Percentiles rank a stretch among this genome's conserved stretches.
Conservation (phyloP, 2,888 invertebrate species). For the Glomeris marginata region DNA sequence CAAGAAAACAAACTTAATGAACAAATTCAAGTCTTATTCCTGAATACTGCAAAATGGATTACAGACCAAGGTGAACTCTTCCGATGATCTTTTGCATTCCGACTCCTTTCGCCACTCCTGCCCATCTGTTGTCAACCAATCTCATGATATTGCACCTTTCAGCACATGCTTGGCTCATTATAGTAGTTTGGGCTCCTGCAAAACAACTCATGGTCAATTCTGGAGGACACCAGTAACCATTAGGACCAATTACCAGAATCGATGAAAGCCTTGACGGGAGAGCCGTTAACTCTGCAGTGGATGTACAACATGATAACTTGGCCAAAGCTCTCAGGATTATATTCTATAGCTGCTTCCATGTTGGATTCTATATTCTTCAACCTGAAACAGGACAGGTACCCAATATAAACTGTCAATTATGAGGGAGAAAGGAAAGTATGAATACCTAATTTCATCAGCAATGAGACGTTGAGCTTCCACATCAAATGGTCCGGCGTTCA, state of each 20-base stretch:
- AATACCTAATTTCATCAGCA: constrained; percentile 86
- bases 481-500: constrained; percentile 90
- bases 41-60: too few relatives aligned
- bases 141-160: constrained; percentile 39
- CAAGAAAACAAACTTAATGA: too few relatives aligned
- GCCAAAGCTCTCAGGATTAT: constrained; percentile 95
- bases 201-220: constrained; percentile 10
- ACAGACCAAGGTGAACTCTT: constrained; percentile 70
- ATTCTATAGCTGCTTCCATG: constrained; percentile 98
- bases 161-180: constrained; percentile 87
- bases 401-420: neutral
- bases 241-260: constrained; percentile 56
- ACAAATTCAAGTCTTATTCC: too few relatives aligned
- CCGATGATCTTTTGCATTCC: constrained; percentile 93
- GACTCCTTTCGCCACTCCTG: constrained; percentile 93
- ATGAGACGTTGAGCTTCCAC: constrained; percentile 87
- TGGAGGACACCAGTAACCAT: constrained; percentile 1
- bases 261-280: constrained; percentile 94
- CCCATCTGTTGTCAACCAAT: constrained; percentile 69
- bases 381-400: constrained; percentile 20
- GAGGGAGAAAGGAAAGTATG: neutral
- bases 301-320: constrained; percentile 96
- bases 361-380: constrained; percentile 85
- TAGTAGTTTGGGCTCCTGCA: constrained; percentile 82
- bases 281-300: constrained; percentile 91